Conservation (phyloP, 2,888 invertebrate genomes). For the Ferdinandea cuprea region DNA sequence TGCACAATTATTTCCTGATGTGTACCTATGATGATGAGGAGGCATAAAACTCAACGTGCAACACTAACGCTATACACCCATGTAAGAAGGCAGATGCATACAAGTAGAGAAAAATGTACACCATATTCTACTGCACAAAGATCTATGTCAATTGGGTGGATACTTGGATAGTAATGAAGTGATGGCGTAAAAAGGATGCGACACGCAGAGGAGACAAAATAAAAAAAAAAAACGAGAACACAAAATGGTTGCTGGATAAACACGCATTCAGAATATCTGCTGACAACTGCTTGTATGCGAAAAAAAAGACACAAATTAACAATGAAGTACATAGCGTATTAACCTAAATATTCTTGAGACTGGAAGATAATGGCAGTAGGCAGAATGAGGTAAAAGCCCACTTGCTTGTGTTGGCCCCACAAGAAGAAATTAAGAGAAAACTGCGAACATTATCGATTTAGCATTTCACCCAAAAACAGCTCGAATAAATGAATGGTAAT, state of each 20-base stretch:
- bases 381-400: not conserved
- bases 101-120: conserved; percentile 40
- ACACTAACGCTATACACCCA: not conserved
- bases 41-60: conserved; percentile 29
- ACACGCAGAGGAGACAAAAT: not conserved
- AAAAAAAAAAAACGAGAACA: conserved; percentile 3
- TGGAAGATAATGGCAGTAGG: conserved; percentile 15
- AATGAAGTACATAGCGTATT: conserved; percentile 37
- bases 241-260: conserved; percentile 44
- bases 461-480: too few relatives aligned
- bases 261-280: conserved; percentile 36
- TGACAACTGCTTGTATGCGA: conserved; percentile 44
- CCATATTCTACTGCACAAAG: conserved; percentile 20
- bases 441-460: too few relatives aligned
- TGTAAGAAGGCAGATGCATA: not conserved
- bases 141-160: conserved; percentile 63
- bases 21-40: conserved; percentile 29
- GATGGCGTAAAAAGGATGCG: conserved; percentile 38
- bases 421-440: too few relatives aligned
- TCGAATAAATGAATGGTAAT: too few relatives aligned
- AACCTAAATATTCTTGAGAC: conserved; percentile 52
- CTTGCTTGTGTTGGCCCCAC: not conserved
- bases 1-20: conserved; percentile 65
- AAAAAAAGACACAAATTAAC: conserved; percentile 45
- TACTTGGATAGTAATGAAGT: conserved; percentile 55